Percentiles rank a stretch among this genome's conserved stretches.
phyloP scores from a whole-genome alignment of 92 coral and sea anemone genomes.

The Zoanthus sansibaricus region DNA sequence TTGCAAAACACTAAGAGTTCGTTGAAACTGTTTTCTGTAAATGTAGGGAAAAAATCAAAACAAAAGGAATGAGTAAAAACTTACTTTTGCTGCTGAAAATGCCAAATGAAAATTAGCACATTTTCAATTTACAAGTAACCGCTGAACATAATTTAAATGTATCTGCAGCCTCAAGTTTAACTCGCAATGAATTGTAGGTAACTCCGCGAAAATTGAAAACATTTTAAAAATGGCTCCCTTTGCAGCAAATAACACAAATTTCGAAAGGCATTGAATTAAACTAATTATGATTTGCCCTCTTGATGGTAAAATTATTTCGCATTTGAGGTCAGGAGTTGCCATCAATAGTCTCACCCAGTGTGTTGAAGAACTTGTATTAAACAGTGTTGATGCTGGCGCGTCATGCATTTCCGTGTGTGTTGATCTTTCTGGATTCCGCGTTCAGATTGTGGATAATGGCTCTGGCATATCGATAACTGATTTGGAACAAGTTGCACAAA shows the following conservation, averaged over 20 bases:
- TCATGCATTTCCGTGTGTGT: constrained; percentile 84
- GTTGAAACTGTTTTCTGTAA: not conserved
- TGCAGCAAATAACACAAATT: constrained; percentile 37
- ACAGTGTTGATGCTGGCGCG: constrained; percentile 94
- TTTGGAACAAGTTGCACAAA: constrained; percentile 77
- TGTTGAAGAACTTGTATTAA: constrained; percentile 92
- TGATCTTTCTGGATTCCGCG: constrained; percentile 77
- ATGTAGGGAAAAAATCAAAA: not conserved
- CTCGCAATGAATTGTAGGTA: constrained; percentile 15
- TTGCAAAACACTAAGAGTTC: not conserved
- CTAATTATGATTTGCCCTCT: constrained; percentile 82
- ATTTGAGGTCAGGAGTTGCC: constrained; percentile 91
- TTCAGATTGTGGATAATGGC: constrained; percentile 92
- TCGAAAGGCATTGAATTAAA: not conserved
- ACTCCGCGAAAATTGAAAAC: constrained; percentile 44
- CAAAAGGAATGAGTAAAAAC: not conserved
- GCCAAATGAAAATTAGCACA: not conserved
- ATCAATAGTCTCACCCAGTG: constrained; percentile 90
- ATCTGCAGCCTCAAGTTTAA: not conserved
- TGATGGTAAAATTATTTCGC: constrained; percentile 80
- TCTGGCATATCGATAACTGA: constrained; percentile 74
- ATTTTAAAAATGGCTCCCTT: constrained; percentile 42
- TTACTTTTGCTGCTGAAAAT: not conserved
- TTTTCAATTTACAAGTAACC: not conserved
- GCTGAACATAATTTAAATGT: not conserved